Percentiles rank a stretch among this genome's conserved stretches.
phyloP scores from a whole-genome alignment of 2,797 vertebrate genomes.

The Streptopelia turtur region DNA sequence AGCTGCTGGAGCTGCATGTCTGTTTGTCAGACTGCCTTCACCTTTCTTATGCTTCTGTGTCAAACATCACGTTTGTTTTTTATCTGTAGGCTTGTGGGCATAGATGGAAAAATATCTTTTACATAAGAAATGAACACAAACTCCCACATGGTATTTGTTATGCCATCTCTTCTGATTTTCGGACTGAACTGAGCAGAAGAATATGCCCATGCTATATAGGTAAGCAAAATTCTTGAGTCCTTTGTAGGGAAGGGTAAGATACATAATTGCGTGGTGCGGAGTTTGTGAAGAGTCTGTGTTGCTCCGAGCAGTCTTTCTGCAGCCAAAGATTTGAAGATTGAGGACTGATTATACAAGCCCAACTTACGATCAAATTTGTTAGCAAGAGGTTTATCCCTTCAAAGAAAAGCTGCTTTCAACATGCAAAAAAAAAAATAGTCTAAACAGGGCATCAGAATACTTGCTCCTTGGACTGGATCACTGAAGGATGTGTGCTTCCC shows the following conservation, averaged over 20 bases:
- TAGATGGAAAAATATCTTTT: slow-evolving; percentile 95
- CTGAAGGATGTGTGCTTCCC: neutral
- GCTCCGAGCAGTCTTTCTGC: neutral
- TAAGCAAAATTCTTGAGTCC: slow-evolving; percentile 65
- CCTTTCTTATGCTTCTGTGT: neutral
- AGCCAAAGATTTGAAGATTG: neutral
- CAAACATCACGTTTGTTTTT: slow-evolving; percentile 21
- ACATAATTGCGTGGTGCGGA: fast-evolving
- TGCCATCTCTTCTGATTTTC: slow-evolving; percentile 81
- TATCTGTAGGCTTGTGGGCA: slow-evolving; percentile 91
- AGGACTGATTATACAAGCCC: neutral
- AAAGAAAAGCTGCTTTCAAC: neutral
- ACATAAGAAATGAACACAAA: slow-evolving; percentile 84
- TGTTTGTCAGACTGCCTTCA: neutral
- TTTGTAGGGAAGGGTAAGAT: neutral
- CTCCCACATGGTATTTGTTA: slow-evolving; percentile 91
- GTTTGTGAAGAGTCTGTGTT: neutral
- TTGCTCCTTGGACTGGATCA: neutral
- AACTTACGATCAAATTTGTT: neutral
- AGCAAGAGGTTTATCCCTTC: neutral
- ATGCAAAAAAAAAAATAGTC: neutral
- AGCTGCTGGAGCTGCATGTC: neutral
- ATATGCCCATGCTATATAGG: slow-evolving; percentile 90
- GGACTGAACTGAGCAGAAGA: slow-evolving; percentile 73
- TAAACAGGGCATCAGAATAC: neutral